Base-by-base conservation (phyloP, 2,797 vertebrate genomes). In the Amblyraja radiata region DNA sequence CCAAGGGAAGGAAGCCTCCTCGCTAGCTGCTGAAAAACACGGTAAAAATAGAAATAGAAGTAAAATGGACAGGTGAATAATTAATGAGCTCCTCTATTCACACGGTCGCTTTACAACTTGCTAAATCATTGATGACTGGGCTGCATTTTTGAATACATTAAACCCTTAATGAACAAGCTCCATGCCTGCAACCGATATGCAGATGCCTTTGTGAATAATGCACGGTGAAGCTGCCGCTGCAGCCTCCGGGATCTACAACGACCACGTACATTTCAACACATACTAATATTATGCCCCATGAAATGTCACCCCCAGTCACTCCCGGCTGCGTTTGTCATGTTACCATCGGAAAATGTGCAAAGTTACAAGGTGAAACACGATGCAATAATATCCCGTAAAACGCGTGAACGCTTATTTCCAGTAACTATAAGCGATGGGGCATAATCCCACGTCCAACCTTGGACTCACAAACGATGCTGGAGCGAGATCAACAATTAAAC, bases 11-110 rank as follows among this genome's bases (percentile, higher is more conserved):
- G 36, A 68, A 88, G 23, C 21, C 6, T 88, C 61, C 61, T 18
- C 65, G 84, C n/a, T 21, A n/a, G 10, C n/a, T 86, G 61, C 6
- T 86, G 58, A 86, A 16, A 88, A 68, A 88, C n/a, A 9, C 23
- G 7, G 58, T 76, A 92, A 92, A 91, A 76, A 92, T 54, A 76
- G 39, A 76, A 25, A 76, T 76, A 92, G 76, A 74, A 92, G 76
- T 92, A 92, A 92, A 92, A 74, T 92, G 73, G 90, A 54, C 25
- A 73, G 46, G 90, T 92, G 90, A 92, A 92, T 92, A 92, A 92
- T 92, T 58, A 39, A 92, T 92, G 39, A 92, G 13, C 90, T 39
- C 11, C 36, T 54, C 21, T 74, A 58, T 74, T 91, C 74, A 73
- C 36, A 91, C 23, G 90, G 90, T 76, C 10, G 71, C 71, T 92